Evolutionary conservation across 2,113 vertebrate species (phyloP).

Genomic region (Perccottus glenii): DNA sequence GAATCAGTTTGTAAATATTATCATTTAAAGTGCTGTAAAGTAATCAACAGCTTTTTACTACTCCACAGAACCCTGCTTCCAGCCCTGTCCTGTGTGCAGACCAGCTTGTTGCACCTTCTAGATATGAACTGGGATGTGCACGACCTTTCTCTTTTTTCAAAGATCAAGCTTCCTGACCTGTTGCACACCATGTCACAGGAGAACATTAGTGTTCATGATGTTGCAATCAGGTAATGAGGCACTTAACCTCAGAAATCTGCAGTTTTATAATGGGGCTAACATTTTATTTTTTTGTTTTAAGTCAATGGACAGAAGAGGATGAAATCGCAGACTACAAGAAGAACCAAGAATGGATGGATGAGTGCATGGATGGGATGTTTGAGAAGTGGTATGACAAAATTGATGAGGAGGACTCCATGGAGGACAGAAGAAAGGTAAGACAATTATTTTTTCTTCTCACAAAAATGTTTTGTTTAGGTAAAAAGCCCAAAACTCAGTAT

Average conservation of each 20-base stretch:
- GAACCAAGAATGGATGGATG: slow-evolving; percentile 97
- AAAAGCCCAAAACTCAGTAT: too few species aligned
- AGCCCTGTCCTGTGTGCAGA: slow-evolving; percentile 93
- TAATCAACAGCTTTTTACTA: slow-evolving; percentile 12
- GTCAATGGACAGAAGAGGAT: slow-evolving; percentile 96
- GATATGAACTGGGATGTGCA: slow-evolving; percentile 94
- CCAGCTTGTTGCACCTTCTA: slow-evolving; percentile 89
- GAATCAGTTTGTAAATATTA: background rate
- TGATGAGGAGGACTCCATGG: slow-evolving; percentile 86
- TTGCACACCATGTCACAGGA: slow-evolving; percentile 92
- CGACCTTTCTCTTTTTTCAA: slow-evolving; percentile 89
- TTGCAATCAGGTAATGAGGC: slow-evolving; percentile 84
- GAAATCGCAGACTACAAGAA: slow-evolving; percentile 95
- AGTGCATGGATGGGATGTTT: slow-evolving; percentile 95
- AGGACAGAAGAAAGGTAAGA: slow-evolving; percentile 93
- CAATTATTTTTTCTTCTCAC: background rate
- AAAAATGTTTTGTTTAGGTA: too few species aligned
- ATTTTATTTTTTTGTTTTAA: slow-evolving; percentile 61
- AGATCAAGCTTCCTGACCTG: slow-evolving; percentile 89
- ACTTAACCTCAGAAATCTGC: background rate
- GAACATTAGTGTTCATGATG: slow-evolving; percentile 95
- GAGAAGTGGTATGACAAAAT: slow-evolving; percentile 98
- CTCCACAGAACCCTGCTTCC: slow-evolving; percentile 86
- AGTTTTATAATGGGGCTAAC: background rate
- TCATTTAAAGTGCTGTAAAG: background rate